Base-by-base conservation (phyloP, 2,113 vertebrate species). In the Forbesichthys agassizii region DNA sequence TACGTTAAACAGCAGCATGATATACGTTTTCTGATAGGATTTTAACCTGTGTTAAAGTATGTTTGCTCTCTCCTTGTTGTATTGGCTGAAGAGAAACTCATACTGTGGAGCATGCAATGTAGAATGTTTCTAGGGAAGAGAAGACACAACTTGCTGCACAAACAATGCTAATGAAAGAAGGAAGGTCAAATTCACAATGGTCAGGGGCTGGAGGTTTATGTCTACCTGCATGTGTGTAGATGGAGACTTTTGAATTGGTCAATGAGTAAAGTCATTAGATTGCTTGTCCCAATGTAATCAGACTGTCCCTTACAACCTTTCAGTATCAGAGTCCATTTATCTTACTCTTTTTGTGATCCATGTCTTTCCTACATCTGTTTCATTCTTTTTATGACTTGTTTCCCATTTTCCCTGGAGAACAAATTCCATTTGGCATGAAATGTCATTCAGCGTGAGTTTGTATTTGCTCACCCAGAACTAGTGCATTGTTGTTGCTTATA, bases 401-500 rank as follows among this genome's bases (percentile, higher is more conserved):
- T 57, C 65, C 18, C 33, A 33, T 54, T 66, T 20, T 78, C 76
- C 66, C 76, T 56, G 18, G 36, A 83, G 52, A 47, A 33, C 16
- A 78, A 48, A 69, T 74, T 79, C 56, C 77, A 52, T 78, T 73
- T 78, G 61, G 52, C 27, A 75, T 62, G 73, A 71, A 70, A 70
- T 83, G 73, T 61, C 77, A 79, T 84, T 86, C 61, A 66, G 60
- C 69, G 62, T 49, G 55, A 13, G 62, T 82, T 74, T 74, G 71
- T 36, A 52, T 69, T 52, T 74, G 56, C 74, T 81, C 75, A 79
- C 72, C 51, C 57, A 13, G 42, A 77, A 54, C 68, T 67, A 64
- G 66, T 68, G 53, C 66, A 80, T 66, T 53, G 52, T 78, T 78
- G n/a, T 77, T 72, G 14, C 51, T 57, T 57, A 13, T 54, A 58